These are phyloP conservation scores for Stichopus chloronotus DNA, from an alignment of 35 echinoderm and acorn worm species.

Conservation along the genomic window DNA sequence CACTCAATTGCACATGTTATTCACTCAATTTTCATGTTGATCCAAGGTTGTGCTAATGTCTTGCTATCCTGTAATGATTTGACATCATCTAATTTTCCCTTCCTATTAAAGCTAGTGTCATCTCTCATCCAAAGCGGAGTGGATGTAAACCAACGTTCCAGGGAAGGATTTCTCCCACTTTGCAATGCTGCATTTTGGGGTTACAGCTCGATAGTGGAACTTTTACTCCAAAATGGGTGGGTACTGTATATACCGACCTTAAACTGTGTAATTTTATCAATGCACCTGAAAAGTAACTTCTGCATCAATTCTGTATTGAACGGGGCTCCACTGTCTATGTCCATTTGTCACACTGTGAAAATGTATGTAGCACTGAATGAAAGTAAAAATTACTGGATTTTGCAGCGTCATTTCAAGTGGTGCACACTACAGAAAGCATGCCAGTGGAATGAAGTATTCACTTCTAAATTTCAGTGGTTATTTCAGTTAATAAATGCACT, in stretches of 20 bases:
- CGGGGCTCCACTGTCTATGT: neutral
- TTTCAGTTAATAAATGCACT: too few species aligned
- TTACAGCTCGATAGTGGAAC: slow-evolving; percentile 87
- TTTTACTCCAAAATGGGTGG: slow-evolving; percentile 83
- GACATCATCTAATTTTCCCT: neutral
- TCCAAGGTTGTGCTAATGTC: neutral
- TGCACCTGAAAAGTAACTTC: neutral
- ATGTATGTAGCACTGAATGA: too few species aligned
- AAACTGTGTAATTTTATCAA: neutral
- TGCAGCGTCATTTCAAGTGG: too few species aligned
- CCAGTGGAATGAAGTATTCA: too few species aligned
- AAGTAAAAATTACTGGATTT: too few species aligned
- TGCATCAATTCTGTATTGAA: neutral
- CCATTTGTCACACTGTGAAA: neutral
- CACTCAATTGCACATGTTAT: neutral
- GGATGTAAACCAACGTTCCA: slow-evolving; percentile 73
- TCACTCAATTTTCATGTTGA: neutral
- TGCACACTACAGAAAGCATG: too few species aligned
- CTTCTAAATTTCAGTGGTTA: too few species aligned
- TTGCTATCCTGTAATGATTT: neutral
- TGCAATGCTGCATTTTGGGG: slow-evolving; percentile 99
- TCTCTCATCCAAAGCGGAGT: slow-evolving; percentile 69
- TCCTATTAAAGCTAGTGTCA: slow-evolving; percentile 65
- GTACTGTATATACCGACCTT: neutral
- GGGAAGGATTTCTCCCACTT: slow-evolving; percentile 84